Conservation (phyloP, 2,888 invertebrate species). For the Caradrina kadenii region DNA sequence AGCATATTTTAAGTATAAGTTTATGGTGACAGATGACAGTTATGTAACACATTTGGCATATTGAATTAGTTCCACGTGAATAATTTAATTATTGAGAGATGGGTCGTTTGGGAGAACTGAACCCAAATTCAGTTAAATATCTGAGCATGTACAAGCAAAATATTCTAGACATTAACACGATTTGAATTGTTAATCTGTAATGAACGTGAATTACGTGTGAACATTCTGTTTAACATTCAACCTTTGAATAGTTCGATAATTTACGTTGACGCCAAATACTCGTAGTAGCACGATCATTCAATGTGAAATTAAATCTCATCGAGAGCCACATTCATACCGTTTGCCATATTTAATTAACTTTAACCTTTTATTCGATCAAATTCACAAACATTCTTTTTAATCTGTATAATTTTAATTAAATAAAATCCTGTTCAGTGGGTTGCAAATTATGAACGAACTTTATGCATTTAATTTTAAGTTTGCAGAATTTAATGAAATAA, state of each 20-base stretch:
- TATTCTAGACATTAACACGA: too few species aligned
- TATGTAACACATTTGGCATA: too few species aligned
- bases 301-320: not conserved
- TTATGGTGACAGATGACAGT: too few species aligned
- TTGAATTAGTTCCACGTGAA: too few species aligned
- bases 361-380: not conserved
- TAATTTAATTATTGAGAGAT: too few species aligned
- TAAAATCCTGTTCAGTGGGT: conserved; percentile 14
- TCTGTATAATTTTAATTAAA: not conserved
- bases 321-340: not conserved
- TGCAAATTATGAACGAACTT: not conserved
- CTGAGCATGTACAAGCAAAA: too few species aligned
- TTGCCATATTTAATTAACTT: not conserved
- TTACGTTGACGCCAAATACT: not conserved
- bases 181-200: too few species aligned
- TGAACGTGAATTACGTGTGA: too few species aligned
- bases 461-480: not conserved
- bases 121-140: too few species aligned
- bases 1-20: not conserved
- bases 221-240: too few species aligned
- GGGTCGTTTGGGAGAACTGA: too few species aligned
- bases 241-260: not conserved
- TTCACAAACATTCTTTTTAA: not conserved
- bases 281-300: not conserved
- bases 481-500: not conserved